A percentile compares a stretch with the other conserved stretches of the same genome.
Conservation (phyloP, 2,797 vertebrate genomes). For the Cercopithecus hamlyni region DNA sequence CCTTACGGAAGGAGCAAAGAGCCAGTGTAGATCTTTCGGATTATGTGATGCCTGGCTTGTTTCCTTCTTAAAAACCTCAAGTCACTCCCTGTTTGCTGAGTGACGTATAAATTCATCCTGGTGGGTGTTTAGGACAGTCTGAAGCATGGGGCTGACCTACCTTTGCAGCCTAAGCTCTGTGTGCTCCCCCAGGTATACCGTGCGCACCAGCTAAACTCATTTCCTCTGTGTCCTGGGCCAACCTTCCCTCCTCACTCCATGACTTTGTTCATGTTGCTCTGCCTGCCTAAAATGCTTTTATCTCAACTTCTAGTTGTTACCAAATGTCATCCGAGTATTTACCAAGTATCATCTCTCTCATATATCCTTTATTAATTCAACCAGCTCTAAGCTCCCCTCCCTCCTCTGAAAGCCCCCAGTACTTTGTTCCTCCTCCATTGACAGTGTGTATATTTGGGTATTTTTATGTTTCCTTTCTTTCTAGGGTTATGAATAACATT, state of each 20-base stretch:
- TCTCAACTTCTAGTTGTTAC: background rate
- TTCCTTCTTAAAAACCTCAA: background rate
- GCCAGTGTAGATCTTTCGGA: background rate
- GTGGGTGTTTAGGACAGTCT: background rate
- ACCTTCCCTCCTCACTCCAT: background rate
- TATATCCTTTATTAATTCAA: background rate
- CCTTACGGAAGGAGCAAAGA: background rate
- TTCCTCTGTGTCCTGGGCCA: background rate
- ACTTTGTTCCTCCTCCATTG: background rate
- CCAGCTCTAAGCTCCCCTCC: background rate
- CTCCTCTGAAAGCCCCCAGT: background rate
- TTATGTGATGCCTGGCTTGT: background rate
- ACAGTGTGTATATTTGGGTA: background rate
- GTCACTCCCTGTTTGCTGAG: background rate
- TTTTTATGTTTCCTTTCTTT: background rate
- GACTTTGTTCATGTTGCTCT: accelerated
- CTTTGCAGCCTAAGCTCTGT: no score
- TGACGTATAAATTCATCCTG: background rate
- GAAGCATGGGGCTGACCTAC: background rate
- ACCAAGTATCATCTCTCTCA: background rate
- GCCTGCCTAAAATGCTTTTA: background rate
- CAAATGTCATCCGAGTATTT: background rate
- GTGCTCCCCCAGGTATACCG: accelerated
- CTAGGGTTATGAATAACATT: background rate
- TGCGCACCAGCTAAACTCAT: accelerated